Base-by-base conservation (phyloP, 2,113 vertebrate genomes). In the Takifugu flavidus region DNA sequence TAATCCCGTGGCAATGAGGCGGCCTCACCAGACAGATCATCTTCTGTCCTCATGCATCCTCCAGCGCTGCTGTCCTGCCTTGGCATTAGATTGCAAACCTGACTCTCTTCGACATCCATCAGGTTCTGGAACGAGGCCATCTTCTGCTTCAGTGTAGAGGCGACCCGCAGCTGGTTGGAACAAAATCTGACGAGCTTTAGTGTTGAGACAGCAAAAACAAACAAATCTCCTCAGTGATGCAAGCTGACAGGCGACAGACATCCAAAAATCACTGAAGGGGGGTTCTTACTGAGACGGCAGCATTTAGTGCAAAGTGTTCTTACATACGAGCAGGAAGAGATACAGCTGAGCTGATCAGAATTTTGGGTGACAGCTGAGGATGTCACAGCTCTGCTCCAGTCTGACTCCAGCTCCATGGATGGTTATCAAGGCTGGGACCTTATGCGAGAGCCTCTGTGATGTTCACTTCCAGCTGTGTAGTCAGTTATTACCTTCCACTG, bases 51-150 rank as follows among this genome's bases (percentile, higher is more conserved):
- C 78, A 84, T 74, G 82, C 67, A 70, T 85, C 71, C 74, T 58
- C 75, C 84, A 49, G 69, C 60, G 65, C 65, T 43, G 70, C 59
- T 20, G 39, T 78, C 74, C 77, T 70, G 74, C 53, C 8, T 61
- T 76, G 78, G 84, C 49, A 52, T 15, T 0, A 28, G 58, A 75
- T 84, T 78, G 58, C 57, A 80, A 58, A 52, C 71, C 53, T 75
- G 77, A n/a, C 59, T 76, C 56, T 90, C 89, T 20, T 79, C 89
- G 54, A 83, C 75, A 65, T 75, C 83, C 88, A 91, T 82, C 73
- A 91, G 63, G 59, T 56, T 75, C 70, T 90, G 89, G 90, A 91
- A 92, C 20, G 85, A 82, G 46, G 86, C 88, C 79, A 92, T 91
- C 78, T 91, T 92, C 78, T 91, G 85, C 73, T 75, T 91, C 66